Conservation (phyloP, 37 sponge, comb jelly and placozoan species). For the Ianthella basta region DNA sequence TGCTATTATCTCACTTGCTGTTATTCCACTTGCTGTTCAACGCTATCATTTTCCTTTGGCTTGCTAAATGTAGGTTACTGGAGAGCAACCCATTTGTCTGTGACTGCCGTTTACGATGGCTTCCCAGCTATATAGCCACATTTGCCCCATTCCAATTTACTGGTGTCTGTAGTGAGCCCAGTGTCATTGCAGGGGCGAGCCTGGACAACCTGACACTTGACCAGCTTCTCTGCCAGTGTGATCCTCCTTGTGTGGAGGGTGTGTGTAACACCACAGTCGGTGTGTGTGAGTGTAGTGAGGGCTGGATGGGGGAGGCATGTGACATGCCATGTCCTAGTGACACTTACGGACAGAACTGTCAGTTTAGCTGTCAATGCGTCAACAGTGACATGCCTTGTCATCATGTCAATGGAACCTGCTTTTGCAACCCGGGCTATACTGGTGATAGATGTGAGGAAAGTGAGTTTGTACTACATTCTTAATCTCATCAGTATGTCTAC, state of each 20-base stretch:
- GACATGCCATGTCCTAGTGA: slow-evolving; percentile 36
- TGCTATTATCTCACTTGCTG: too few relatives aligned
- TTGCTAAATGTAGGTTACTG: slow-evolving; percentile 38
- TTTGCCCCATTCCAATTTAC: not conserved
- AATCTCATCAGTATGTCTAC: not conserved
- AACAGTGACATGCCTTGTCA: slow-evolving; percentile 40
- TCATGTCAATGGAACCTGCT: slow-evolving; percentile 50
- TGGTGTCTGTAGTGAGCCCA: not conserved
- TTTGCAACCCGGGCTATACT: slow-evolving; percentile 49
- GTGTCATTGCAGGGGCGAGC: not conserved
- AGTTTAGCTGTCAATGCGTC: slow-evolving; percentile 40
- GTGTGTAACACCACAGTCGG: not conserved
- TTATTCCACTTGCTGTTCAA: too few relatives aligned
- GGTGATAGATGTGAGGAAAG: slow-evolving; percentile 47
- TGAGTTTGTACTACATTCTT: not conserved
- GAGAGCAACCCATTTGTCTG: slow-evolving; percentile 40
- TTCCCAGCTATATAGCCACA: slow-evolving; percentile 29
- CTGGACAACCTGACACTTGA: slow-evolving; percentile 2
- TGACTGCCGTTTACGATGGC: slow-evolving; percentile 58
- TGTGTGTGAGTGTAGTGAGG: slow-evolving; percentile 8
- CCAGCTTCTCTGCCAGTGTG: slow-evolving; percentile 28
- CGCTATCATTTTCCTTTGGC: too few relatives aligned
- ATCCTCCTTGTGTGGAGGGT: slow-evolving; percentile 33
- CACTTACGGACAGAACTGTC: slow-evolving; percentile 49
- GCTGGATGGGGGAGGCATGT: slow-evolving; percentile 5